These are phyloP conservation scores for Microtus pennsylvanicus DNA, from an alignment of 2,113 vertebrate species.

Conservation along the genomic window DNA sequence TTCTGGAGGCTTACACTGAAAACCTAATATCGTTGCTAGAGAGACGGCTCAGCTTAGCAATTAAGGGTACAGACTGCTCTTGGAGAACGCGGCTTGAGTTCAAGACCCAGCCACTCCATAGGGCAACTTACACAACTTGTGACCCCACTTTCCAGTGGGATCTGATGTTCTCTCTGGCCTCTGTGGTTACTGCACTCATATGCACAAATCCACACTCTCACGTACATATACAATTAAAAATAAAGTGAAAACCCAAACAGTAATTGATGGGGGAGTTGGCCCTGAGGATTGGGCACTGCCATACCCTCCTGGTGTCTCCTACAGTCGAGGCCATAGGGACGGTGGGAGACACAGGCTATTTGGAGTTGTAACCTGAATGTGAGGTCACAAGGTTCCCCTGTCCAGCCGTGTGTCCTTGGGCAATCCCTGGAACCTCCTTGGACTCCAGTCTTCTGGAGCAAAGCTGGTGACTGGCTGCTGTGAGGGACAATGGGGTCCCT, in stretches of 20 bases:
- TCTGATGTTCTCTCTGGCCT: background rate
- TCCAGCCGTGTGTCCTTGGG: background rate
- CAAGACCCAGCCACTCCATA: no score
- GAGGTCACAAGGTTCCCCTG: background rate
- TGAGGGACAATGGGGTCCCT: no score
- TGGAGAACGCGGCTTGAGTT: no score
- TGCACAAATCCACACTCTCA: no score
- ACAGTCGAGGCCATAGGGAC: accelerated
- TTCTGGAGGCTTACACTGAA: background rate
- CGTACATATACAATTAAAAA: background rate
- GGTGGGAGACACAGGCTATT: background rate
- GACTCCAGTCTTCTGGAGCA: background rate
- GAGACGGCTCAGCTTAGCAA: background rate
- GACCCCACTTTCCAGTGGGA: background rate
- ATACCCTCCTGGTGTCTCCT: background rate
- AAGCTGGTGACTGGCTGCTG: background rate
- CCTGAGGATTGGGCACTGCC: background rate
- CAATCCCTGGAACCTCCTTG: background rate
- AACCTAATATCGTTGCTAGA: background rate
- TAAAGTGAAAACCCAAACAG: background rate
- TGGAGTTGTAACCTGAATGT: background rate
- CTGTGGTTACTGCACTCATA: background rate
- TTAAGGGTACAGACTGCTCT: background rate
- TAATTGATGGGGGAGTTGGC: background rate
- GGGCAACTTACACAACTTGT: no score